Conservation (phyloP, 2,888 invertebrate genomes). For the Tribolium freemani region DNA sequence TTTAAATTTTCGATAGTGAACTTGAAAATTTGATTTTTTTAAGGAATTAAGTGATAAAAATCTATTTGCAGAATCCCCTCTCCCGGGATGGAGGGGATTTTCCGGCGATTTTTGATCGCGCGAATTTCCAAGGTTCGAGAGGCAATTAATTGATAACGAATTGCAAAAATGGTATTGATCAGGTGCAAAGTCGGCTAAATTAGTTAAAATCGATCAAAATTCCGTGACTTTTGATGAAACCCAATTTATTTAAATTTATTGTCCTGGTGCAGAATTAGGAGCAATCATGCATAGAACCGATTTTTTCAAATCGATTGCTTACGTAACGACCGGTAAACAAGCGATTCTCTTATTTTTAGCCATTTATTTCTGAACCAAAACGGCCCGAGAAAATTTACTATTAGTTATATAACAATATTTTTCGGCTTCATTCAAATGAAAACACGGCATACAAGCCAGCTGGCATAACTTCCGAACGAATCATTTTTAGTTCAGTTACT, state of each 20-base stretch:
- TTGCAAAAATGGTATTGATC: slow-evolving; percentile 3
- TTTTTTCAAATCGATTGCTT: slow-evolving; percentile 16
- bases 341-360: slow-evolving; percentile 32
- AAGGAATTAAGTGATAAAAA: slow-evolving; percentile 32
- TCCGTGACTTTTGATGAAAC: slow-evolving; percentile 12
- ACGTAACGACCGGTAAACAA: slow-evolving; percentile 31
- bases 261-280: slow-evolving; percentile 15
- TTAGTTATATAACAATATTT: slow-evolving; percentile 34
- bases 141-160: slow-evolving; percentile 17
- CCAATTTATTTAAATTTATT: slow-evolving; percentile 14
- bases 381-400: slow-evolving; percentile 27
- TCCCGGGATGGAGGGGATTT: background rate
- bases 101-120: background rate
- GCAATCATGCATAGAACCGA: slow-evolving; percentile 30
- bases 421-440: slow-evolving; percentile 31
- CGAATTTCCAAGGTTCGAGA: slow-evolving; percentile 20
- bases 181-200: slow-evolving; percentile 2
- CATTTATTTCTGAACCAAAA: slow-evolving; percentile 29
- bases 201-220: slow-evolving; percentile 20
- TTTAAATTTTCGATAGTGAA: slow-evolving; percentile 44
- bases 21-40: slow-evolving; percentile 33
- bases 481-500: slow-evolving; percentile 14
- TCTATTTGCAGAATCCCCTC: slow-evolving; percentile 8
- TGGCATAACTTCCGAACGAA: slow-evolving; percentile 12
- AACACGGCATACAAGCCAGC: slow-evolving; percentile 17